Evolutionary conservation across 2,797 vertebrate genomes (phyloP), one percentile per base, ranked within the genome.

Genomic region (Arrhamphus sclerolepis): DNA sequence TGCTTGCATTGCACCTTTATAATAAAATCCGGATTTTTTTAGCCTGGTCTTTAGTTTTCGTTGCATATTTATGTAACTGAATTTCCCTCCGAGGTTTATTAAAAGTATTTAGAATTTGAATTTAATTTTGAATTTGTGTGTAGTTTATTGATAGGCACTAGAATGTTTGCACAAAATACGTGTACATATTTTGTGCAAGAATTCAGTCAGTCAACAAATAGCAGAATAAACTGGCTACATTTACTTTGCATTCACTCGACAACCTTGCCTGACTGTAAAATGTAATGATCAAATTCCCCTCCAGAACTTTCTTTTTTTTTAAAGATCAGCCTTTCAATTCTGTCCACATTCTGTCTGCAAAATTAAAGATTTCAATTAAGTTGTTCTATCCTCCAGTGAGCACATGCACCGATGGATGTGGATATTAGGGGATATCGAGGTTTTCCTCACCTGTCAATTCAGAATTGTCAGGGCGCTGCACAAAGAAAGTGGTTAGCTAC

Each of bases 401-500:
- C 61, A 42, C 0, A 8, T 0, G 19, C 47, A 13, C 43, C 19
- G 29, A 53, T 38, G 44, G 57, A 80, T 54, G 31, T 34, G 66
- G 63, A 62, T 70, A 67, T 62, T 34, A 55, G 39, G 48, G 56
- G 39, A 6, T 39, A n/a, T n/a, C n/a, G n/a, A 46, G 56, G 51
- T 54, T 75, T 66, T 42, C 6, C 49, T 55, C 46, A 29, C 83
- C 72, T 83, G 69, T 82, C 80, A 78, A 83, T 85, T 73, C 56
- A 78, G 58, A 16, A 20, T 39, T 59, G 28, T 51, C 24, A 24
- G 72, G 80, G 78, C 13, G 55, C 68, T 46, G 44, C 70, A 55
- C 41, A 68, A 74, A 75, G 50, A 62, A 29, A 78, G 59, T 56
- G 79, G 80, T 80, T 18, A 13, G 69, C 70, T 58, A 44, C 43